Evolutionary conservation across 2,888 invertebrate species (phyloP).

Genomic region (Ramazzottius varieornatus): DNA sequence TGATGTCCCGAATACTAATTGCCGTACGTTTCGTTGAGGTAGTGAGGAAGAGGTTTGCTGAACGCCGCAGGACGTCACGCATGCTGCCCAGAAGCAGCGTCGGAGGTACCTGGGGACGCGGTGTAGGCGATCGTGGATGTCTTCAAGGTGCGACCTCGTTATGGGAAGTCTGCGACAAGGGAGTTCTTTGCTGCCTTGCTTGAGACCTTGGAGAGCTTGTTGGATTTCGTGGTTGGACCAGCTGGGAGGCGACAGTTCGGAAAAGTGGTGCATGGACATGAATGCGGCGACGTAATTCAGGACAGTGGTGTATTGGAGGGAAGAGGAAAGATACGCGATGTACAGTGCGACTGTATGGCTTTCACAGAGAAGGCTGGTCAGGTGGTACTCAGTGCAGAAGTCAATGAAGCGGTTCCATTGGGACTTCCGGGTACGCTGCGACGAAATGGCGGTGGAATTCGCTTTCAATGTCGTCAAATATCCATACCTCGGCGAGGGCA

Average conservation of each 20-base stretch:
- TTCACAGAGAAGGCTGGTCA: neutral
- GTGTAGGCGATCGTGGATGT: neutral
- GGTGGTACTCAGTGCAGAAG: neutral
- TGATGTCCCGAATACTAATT: no score
- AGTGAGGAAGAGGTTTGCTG: no score
- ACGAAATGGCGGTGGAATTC: neutral
- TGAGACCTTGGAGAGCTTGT: neutral
- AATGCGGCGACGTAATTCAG: neutral
- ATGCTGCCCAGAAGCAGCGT: neutral
- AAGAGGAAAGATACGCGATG: neutral
- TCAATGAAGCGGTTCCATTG: neutral
- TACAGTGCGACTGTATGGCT: neutral
- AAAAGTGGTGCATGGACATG: neutral
- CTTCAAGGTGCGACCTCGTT: neutral
- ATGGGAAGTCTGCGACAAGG: neutral
- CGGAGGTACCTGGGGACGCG: neutral
- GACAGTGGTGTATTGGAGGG: neutral
- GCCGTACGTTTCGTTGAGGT: no score
- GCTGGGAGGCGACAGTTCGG: neutral
- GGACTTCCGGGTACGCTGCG: neutral
- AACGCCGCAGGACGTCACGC: no score
- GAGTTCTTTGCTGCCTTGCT: neutral
- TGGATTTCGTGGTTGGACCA: neutral
- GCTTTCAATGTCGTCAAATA: neutral
- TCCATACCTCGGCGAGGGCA: no score